A percentile compares a stretch with the other conserved stretches of the same genome.
Evolutionary conservation across 2,113 vertebrate species (phyloP).

Genomic region (Gallinago undulata): DNA sequence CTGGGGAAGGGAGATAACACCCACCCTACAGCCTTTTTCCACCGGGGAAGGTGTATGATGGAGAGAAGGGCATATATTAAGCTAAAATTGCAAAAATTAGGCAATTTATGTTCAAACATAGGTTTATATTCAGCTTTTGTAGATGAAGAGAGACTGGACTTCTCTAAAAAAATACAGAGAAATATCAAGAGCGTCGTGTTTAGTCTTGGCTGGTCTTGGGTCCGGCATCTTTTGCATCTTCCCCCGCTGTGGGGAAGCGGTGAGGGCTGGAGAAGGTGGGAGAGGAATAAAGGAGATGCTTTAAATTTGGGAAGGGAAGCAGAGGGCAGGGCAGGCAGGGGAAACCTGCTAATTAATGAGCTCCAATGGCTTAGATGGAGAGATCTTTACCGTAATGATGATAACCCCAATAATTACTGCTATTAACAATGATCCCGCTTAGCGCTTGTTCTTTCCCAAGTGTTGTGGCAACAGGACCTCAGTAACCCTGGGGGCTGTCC

Average conservation of each 20-base stretch:
- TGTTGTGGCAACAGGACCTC: background rate
- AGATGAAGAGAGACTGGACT: background rate
- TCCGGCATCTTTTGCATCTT: background rate
- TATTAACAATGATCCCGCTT: background rate
- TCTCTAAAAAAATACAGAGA: rapidly evolving
- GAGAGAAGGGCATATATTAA: rapidly evolving
- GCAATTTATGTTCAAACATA: background rate
- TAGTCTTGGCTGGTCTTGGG: background rate
- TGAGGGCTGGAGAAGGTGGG: background rate
- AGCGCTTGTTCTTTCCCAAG: background rate
- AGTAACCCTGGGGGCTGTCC: background rate
- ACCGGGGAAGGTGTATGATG: background rate
- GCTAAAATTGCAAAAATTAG: background rate
- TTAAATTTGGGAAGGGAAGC: background rate
- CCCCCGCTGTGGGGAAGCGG: rapidly evolving
- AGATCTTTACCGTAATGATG: background rate
- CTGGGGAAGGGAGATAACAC: background rate
- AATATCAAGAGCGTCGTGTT: rapidly evolving
- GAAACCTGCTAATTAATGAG: background rate
- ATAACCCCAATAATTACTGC: background rate
- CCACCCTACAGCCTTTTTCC: background rate
- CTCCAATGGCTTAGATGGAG: rapidly evolving
- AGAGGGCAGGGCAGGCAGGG: background rate
- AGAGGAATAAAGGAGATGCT: background rate
- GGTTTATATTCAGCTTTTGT: background rate